Conservation (phyloP, 2,888 invertebrate genomes). For the Harpalus rubripes region DNA sequence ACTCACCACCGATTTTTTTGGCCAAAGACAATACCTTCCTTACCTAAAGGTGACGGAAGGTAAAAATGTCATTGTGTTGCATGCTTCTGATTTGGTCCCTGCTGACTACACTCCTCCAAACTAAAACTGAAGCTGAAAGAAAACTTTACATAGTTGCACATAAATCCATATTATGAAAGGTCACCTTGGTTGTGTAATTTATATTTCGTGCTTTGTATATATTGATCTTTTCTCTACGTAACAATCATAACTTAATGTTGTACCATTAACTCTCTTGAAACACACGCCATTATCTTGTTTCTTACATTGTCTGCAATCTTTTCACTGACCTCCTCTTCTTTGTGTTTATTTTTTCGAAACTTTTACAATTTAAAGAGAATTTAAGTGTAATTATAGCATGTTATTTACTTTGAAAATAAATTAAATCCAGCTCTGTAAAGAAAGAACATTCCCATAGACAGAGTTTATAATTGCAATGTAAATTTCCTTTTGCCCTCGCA, state of each 20-base stretch:
- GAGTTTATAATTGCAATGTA: slow-evolving; percentile 2
- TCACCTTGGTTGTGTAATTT: not conserved
- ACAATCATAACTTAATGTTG: not conserved
- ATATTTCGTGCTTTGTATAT: not conserved
- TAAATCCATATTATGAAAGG: not conserved
- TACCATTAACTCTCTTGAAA: not conserved
- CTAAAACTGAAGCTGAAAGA: too few species aligned
- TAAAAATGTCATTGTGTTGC: too few species aligned
- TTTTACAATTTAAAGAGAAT: slow-evolving; percentile 38
- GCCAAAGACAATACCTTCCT: too few species aligned
- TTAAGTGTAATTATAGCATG: slow-evolving; percentile 28
- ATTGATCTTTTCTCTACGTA: not conserved
- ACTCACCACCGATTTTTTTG: too few species aligned
- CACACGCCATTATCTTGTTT: slow-evolving; percentile 2
- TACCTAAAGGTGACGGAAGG: too few species aligned
- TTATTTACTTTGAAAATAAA: slow-evolving; percentile 7
- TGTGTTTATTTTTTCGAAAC: slow-evolving; percentile 33
- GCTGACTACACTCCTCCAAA: too few species aligned
- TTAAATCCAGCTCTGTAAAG: slow-evolving; percentile 2
- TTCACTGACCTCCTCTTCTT: not conserved
- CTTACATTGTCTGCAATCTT: not conserved
- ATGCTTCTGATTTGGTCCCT: too few species aligned
- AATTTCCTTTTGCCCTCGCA: not conserved
- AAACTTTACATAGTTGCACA: not conserved
- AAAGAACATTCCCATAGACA: not conserved